These are phyloP conservation scores for Acrossocheilus wenchowensis DNA, from an alignment of 2,797 vertebrate species.

Conservation along the genomic window DNA sequence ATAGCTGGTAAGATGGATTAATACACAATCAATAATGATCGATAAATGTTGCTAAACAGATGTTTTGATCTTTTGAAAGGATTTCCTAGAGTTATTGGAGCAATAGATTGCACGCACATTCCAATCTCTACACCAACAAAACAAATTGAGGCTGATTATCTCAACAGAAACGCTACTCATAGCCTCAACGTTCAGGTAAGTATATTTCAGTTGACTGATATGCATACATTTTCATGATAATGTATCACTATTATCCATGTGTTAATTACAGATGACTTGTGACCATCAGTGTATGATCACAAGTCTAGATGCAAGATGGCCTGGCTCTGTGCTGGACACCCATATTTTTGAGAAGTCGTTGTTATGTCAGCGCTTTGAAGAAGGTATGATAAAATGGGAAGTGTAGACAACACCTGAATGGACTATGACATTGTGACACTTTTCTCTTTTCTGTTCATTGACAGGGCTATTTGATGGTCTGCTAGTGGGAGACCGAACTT, in stretches of 20 bases:
- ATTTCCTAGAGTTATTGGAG: slow-evolving; percentile 28
- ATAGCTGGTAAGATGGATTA: slow-evolving; percentile 14
- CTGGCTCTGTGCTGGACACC: slow-evolving; percentile 36
- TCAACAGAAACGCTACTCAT: slow-evolving; percentile 27
- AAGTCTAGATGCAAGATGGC: slow-evolving; percentile 42
- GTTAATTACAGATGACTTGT: slow-evolving; percentile 37
- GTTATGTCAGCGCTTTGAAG: slow-evolving; percentile 5
- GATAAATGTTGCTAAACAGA: not conserved
- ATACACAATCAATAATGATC: not conserved
- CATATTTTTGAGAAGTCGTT: not conserved
- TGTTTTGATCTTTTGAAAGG: slow-evolving; percentile 15
- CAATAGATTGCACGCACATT: slow-evolving; percentile 15
- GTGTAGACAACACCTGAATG: not conserved
- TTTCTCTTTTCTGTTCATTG: not conserved
- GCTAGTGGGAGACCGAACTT: slow-evolving; percentile 30
- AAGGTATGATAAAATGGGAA: slow-evolving; percentile 1
- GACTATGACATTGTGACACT: not conserved
- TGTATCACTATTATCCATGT: not conserved
- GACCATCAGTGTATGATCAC: slow-evolving; percentile 40
- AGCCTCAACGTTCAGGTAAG: slow-evolving; percentile 45
- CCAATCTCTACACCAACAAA: slow-evolving; percentile 26
- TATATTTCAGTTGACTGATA: not conserved
- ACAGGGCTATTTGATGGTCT: slow-evolving; percentile 26
- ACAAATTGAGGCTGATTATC: slow-evolving; percentile 25
- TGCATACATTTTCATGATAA: not conserved